Conservation (phyloP, 1,140 invertebrate genomes). For the Aleiodes sp. region DNA sequence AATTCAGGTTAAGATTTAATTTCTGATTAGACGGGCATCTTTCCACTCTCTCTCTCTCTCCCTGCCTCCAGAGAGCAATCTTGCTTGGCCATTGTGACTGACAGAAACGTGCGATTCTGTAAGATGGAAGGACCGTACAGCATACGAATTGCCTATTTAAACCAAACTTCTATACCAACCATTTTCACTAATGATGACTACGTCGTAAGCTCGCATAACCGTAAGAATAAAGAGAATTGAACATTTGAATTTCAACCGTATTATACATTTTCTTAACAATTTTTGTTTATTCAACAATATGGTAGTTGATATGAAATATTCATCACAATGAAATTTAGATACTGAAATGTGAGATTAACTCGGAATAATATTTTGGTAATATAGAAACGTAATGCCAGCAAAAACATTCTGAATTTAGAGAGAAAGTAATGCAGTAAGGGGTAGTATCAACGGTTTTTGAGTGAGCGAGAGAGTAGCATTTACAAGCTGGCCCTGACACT, state of each 20-base stretch:
- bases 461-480: slow-evolving; percentile 50
- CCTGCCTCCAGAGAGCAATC: slow-evolving; percentile 54
- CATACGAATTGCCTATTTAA: slow-evolving; percentile 65
- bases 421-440: slow-evolving; percentile 37
- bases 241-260: neutral
- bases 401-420: slow-evolving; percentile 39
- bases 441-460: slow-evolving; percentile 37
- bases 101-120: slow-evolving; percentile 60
- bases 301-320: too few species aligned
- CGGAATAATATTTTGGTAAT: too few species aligned
- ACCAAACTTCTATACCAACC: slow-evolving; percentile 44
- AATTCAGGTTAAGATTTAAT: slow-evolving; percentile 65
- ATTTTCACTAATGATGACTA: slow-evolving; percentile 51
- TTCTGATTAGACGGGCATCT: slow-evolving; percentile 60
- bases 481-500: slow-evolving; percentile 56
- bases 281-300: too few species aligned
- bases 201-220: neutral
- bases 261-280: too few species aligned
- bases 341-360: too few species aligned
- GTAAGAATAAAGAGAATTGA: neutral
- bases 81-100: slow-evolving; percentile 62
- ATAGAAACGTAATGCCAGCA: slow-evolving; percentile 25
- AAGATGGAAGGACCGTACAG: slow-evolving; percentile 62
- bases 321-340: too few species aligned
- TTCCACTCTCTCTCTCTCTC: too few species aligned